phyloP scores from a whole-genome alignment of 2,113 vertebrate genomes.

The Addax nasomaculatus region DNA sequence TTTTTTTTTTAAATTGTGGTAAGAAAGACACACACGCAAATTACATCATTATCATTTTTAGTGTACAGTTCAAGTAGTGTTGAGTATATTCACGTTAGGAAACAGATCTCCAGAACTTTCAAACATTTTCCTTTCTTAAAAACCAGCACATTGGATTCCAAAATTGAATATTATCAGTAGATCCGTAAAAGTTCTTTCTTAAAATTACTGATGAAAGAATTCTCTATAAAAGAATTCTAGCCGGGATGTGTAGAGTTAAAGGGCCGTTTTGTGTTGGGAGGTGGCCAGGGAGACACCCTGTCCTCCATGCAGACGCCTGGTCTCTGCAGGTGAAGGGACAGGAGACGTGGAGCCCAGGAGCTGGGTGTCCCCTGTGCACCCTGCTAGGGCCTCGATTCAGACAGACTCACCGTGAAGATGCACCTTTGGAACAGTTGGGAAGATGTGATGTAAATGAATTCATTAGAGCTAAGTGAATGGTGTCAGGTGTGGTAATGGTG shows the following conservation, averaged over 20 bases:
- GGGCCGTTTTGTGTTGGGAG: accelerated
- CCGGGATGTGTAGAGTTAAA: not conserved
- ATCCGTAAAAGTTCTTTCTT: not conserved
- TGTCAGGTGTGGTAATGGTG: accelerated
- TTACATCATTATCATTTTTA: not conserved
- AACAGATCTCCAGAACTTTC: not conserved
- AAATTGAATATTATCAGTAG: not conserved
- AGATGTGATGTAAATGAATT: accelerated
- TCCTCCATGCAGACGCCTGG: not conserved
- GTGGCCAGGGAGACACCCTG: not conserved
- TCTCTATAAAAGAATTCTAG: not conserved
- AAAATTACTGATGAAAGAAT: not conserved
- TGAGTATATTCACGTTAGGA: not conserved
- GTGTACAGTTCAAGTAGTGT: not conserved
- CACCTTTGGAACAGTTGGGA: not conserved
- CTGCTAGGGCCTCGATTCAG: not conserved
- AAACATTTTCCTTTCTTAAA: not conserved
- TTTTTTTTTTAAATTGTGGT: not conserved
- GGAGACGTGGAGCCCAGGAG: not conserved
- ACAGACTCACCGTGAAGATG: accelerated
- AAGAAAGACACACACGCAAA: not conserved
- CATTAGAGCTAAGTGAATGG: not conserved
- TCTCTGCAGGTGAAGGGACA: not conserved
- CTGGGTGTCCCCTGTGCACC: not conserved
- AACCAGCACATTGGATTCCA: not conserved